Evolutionary conservation across 2,888 invertebrate genomes (phyloP).

Genomic region (Latrodectus hesperus): DNA sequence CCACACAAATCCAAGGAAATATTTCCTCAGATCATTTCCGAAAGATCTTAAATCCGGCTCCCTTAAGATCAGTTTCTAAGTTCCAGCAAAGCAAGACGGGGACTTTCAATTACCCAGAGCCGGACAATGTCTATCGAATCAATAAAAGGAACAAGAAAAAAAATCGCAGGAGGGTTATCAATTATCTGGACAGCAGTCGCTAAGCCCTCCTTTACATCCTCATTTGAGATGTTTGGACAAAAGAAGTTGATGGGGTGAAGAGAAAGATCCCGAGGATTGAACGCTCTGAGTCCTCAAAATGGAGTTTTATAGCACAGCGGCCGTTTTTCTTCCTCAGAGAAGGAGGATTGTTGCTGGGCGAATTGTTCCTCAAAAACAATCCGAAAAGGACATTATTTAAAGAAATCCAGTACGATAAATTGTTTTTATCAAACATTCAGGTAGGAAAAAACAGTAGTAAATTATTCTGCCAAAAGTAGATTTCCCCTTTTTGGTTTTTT

Average conservation of each 20-base stretch:
- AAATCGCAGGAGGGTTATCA: constrained; percentile 9
- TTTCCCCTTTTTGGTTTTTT: too few relatives aligned
- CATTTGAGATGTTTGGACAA: background rate
- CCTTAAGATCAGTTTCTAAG: background rate
- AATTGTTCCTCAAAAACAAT: background rate
- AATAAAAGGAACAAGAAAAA: background rate
- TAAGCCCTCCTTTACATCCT: constrained; percentile 21
- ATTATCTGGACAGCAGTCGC: constrained; percentile 14
- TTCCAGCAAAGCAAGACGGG: background rate
- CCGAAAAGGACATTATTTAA: too few relatives aligned
- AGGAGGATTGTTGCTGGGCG: background rate
- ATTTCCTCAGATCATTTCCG: background rate
- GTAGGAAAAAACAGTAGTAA: too few relatives aligned
- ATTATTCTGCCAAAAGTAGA: too few relatives aligned
- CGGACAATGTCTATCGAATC: constrained; percentile 3
- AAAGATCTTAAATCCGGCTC: constrained; percentile 1
- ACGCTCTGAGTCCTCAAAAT: background rate
- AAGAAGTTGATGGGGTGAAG: background rate
- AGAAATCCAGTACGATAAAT: too few relatives aligned
- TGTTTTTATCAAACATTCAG: too few relatives aligned
- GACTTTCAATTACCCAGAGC: background rate
- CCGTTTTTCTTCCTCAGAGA: background rate
- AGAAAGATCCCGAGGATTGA: background rate
- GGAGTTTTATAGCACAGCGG: background rate
- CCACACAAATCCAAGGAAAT: too few relatives aligned